Evolutionary conservation across 2,113 vertebrate genomes (phyloP).

Genomic region (Gulo gulo): DNA sequence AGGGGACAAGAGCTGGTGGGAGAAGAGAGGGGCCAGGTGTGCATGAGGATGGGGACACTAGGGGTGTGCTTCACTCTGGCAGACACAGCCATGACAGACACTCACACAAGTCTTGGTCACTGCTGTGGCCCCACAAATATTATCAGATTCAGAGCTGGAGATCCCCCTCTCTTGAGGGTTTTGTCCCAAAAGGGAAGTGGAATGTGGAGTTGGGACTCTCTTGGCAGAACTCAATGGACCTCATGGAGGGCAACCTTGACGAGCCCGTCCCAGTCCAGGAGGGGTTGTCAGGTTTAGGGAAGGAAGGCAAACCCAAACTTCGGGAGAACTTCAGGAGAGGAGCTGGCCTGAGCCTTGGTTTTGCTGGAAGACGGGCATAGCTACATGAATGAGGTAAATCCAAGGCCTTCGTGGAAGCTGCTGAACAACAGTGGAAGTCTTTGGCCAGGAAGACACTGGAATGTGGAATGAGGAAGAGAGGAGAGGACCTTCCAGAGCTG

Average conservation of each 20-base stretch:
- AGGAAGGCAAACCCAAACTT: background rate
- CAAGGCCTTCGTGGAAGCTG: background rate
- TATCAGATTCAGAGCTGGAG: background rate
- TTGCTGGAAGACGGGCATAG: background rate
- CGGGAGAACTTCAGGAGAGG: background rate
- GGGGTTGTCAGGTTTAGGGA: background rate
- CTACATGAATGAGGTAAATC: background rate
- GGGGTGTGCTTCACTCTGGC: rapidly evolving
- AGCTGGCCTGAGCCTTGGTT: background rate
- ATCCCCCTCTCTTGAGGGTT: background rate
- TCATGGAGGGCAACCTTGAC: background rate
- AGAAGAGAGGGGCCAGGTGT: background rate
- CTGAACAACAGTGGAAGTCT: background rate
- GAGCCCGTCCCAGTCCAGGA: background rate
- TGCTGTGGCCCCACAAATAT: background rate
- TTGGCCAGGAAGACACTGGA: background rate
- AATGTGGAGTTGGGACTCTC: background rate
- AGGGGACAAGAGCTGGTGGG: background rate
- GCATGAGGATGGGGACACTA: background rate
- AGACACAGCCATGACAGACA: rapidly evolving
- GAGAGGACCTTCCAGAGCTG: background rate
- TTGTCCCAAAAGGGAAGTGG: background rate
- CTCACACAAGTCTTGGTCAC: background rate
- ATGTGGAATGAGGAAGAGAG: background rate
- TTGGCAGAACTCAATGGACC: too few relatives aligned